Base-by-base conservation (phyloP, 2,113 vertebrate species). In the Cynocephalus volans region DNA sequence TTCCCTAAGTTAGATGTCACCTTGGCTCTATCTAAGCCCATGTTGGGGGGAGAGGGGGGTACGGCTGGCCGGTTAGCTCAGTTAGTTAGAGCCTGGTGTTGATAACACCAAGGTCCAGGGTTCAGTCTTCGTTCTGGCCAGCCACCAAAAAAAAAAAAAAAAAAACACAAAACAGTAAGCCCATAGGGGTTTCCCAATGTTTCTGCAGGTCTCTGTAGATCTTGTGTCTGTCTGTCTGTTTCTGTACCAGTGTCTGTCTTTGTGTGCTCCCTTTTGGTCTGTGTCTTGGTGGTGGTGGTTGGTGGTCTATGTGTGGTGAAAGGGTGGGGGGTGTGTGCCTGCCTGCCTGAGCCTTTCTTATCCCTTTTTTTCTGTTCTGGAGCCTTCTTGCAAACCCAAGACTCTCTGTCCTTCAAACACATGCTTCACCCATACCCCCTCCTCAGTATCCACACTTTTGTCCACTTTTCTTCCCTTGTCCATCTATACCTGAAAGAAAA, bases 181-280 rank as follows among this genome's bases (percentile, higher is more conserved):
- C 56, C 8, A 4, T 95, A n/a, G 54, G 80, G 64, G 28, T 88
- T 96, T 97, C 48, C 79, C 86, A 67, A 80, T 94, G 36, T 80
- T 92, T 95, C 56, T 95, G 6, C 12, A 3, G 15, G 6, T 93
- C 48, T 97, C 52, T 93, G 26, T 79, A 96, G 64, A 65, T 91
- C 9, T 4, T 67, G 24, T 77, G 60, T 90, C 26, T 86, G 23
- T 93, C 17, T 88, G 15, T 85, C 26, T 77, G 21, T 92, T 26
- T 54, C 67, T 64, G 14, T 91, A 41, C 31, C 73, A 23, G 8
- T 50, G 70, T 85, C 50, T 56, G 26, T 86, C 41, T 93, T 69
- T 60, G 19, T 76, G 3, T 80, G 23, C 31, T 26, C 77, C 45
- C 52, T 56, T 3, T 73, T 70, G 82, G 26, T 96, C 62, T 96